phyloP scores from a whole-genome alignment of 2,113 vertebrate species.

The Microtus richardsoni region DNA sequence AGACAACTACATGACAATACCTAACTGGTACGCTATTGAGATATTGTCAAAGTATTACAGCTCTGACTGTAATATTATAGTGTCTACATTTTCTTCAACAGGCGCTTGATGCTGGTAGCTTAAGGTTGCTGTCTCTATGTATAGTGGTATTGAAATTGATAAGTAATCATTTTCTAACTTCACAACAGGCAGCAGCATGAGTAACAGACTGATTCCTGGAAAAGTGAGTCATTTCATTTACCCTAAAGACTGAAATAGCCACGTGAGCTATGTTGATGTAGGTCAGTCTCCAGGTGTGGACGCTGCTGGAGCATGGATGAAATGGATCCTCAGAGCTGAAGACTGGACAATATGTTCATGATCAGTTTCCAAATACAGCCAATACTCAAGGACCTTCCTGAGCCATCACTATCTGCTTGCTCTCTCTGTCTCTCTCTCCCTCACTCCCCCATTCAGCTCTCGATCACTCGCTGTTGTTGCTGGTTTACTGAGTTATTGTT shows the following conservation, averaged over 20 bases:
- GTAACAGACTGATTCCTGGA: neutral
- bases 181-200: neutral
- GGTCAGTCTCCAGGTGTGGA: neutral
- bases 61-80: neutral
- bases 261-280: neutral
- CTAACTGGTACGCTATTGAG: neutral
- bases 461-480: neutral
- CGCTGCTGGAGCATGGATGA: fast-evolving
- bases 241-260: constrained; percentile 11
- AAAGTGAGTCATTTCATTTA: neutral
- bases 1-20: neutral
- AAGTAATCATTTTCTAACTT: constrained; percentile 39
- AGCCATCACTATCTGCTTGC: neutral
- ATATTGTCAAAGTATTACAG: neutral
- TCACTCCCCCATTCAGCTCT: neutral
- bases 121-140: neutral
- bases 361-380: neutral
- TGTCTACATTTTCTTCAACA: neutral
- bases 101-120: neutral
- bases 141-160: neutral
- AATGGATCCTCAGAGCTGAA: neutral
- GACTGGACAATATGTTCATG: too few species aligned
- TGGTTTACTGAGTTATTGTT: neutral
- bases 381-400: neutral
- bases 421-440: neutral